A percentile compares a stretch with the other conserved stretches of the same genome.
Evolutionary conservation across 2,797 vertebrate genomes (phyloP).

Genomic region (Pseudomugil tenellus): DNA sequence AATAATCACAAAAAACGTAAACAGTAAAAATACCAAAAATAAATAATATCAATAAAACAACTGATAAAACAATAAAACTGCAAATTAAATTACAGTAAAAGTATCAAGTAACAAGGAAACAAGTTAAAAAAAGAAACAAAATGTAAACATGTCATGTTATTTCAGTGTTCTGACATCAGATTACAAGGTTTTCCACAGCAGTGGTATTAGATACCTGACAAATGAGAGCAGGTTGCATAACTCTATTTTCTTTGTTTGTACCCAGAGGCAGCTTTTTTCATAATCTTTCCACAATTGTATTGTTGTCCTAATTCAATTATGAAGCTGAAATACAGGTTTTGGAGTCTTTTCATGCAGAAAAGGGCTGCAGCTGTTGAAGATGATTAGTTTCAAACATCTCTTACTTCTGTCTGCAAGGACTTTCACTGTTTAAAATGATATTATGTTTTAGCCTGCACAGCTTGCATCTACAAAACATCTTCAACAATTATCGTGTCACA

Average conservation of each 20-base stretch:
- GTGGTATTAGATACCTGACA: background rate
- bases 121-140: too few species aligned
- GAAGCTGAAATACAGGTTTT: background rate
- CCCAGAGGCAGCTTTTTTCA: background rate
- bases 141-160: too few species aligned
- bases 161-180: background rate
- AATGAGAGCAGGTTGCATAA: background rate
- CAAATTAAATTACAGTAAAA: too few species aligned
- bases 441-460: background rate
- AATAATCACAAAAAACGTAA: too few species aligned
- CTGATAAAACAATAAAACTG: too few species aligned
- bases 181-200: background rate
- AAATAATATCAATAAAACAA: too few species aligned
- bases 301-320: background rate
- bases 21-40: too few species aligned
- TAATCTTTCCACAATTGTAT: background rate
- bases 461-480: background rate
- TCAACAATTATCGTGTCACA: too few species aligned
- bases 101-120: too few species aligned
- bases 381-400: background rate
- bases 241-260: background rate
- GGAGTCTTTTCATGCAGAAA: background rate
- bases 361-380: background rate
- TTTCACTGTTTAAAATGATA: slow-evolving; percentile 3
- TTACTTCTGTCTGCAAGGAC: background rate